phyloP scores from a whole-genome alignment of 2,888 invertebrate species.

The Lithophane socia region DNA sequence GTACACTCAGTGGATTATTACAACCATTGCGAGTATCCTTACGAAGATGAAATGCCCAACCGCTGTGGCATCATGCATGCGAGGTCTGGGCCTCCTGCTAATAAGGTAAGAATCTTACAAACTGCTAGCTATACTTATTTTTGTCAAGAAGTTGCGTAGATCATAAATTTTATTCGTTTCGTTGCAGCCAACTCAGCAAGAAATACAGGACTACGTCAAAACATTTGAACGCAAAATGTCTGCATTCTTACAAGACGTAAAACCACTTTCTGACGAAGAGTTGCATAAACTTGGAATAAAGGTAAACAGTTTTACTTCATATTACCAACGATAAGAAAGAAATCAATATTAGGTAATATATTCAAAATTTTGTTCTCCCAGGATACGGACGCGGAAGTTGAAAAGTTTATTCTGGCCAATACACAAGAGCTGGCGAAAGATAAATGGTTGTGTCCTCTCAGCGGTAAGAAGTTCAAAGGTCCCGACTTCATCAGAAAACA shows the following conservation, averaged over 20 bases:
- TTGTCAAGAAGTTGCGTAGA: not conserved
- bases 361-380: slow-evolving; percentile 71
- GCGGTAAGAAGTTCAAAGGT: slow-evolving; percentile 99
- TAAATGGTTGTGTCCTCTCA: slow-evolving; percentile 99
- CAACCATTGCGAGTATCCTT: slow-evolving; percentile 99
- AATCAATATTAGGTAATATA: not conserved
- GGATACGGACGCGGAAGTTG: slow-evolving; percentile 94
- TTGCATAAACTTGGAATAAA: slow-evolving; percentile 96
- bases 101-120: slow-evolving; percentile 90
- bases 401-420: slow-evolving; percentile 98
- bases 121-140: not conserved
- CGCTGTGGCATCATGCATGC: slow-evolving; percentile 99
- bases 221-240: slow-evolving; percentile 98
- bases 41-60: slow-evolving; percentile 99
- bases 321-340: not conserved
- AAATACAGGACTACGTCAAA: slow-evolving; percentile 94
- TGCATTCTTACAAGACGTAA: slow-evolving; percentile 95
- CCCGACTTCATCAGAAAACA: slow-evolving; percentile 99
- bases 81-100: slow-evolving; percentile 96
- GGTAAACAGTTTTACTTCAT: slow-evolving; percentile 70
- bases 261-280: slow-evolving; percentile 93
- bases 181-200: slow-evolving; percentile 92
- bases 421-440: slow-evolving; percentile 99
- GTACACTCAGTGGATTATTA: slow-evolving; percentile 99
- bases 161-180: not conserved